Evolutionary conservation across 2,797 vertebrate species (phyloP).

Genomic region (Platalea minor): DNA sequence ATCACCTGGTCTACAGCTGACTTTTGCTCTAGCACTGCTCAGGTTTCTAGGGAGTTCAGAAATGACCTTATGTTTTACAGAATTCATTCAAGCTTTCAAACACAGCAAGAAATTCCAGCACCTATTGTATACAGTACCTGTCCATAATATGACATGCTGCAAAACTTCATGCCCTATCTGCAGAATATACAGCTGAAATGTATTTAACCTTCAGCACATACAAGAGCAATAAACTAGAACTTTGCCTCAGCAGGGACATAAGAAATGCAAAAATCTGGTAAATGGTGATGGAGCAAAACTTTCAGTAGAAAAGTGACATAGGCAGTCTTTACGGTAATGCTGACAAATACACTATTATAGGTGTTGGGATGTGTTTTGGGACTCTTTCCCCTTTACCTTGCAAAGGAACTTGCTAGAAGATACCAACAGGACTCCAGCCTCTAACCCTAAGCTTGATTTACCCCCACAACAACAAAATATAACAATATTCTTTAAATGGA

Average conservation of each 20-base stretch:
- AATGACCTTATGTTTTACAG: background rate
- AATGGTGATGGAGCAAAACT: background rate
- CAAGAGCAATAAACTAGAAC: background rate
- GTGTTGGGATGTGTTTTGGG: background rate
- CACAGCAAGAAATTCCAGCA: background rate
- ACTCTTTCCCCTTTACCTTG: background rate
- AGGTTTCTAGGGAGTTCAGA: constrained; percentile 40
- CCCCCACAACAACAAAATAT: background rate
- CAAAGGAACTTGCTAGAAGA: background rate
- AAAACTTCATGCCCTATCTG: background rate
- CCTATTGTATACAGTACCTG: background rate
- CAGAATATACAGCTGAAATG: background rate
- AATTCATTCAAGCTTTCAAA: constrained; percentile 9
- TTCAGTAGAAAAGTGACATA: background rate
- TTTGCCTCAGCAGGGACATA: background rate
- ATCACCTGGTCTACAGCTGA: background rate
- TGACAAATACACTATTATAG: background rate
- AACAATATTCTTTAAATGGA: background rate
- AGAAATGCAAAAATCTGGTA: background rate
- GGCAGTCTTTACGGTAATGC: background rate
- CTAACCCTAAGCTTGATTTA: background rate
- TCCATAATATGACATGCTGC: background rate
- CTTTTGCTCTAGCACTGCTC: background rate
- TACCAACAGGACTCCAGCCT: background rate
- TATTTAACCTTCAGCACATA: background rate